These are phyloP conservation scores for Anabacerthia variegaticeps DNA, from an alignment of 2,797 vertebrate genomes.

Conservation along the genomic window DNA sequence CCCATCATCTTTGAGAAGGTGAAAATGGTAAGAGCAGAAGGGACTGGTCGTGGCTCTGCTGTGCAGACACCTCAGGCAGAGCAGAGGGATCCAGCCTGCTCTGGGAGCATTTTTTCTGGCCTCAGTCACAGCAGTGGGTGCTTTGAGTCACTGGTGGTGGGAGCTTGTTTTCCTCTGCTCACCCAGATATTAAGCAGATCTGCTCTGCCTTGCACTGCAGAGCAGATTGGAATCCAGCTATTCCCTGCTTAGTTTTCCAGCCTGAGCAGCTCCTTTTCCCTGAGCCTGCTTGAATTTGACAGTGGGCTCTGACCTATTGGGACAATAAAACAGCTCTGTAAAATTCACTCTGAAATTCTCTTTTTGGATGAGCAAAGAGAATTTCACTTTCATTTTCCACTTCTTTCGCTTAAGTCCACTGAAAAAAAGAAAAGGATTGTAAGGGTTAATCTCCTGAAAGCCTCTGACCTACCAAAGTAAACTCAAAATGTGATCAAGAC, in stretches of 20 bases:
- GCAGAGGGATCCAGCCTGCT: not conserved
- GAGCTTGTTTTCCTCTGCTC: slow-evolving; percentile 22
- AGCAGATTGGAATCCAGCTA: slow-evolving; percentile 1
- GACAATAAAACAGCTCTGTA: fast-evolving
- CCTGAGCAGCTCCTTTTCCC: not conserved
- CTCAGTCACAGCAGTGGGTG: not conserved
- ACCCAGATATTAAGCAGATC: slow-evolving; percentile 40
- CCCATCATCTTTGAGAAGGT: slow-evolving; percentile 96
- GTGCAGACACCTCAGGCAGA: not conserved
- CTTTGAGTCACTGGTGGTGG: not conserved
- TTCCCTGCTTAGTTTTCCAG: not conserved
- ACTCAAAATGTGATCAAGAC: not conserved
- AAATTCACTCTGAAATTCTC: not conserved
- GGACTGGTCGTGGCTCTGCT: fast-evolving
- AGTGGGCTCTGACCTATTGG: not conserved
- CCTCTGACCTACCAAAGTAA: not conserved
- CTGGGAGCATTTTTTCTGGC: not conserved
- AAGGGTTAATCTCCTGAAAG: not conserved
- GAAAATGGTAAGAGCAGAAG: slow-evolving; percentile 85
- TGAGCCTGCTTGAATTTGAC: not conserved
- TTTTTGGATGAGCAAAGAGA: not conserved
- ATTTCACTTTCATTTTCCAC: not conserved
- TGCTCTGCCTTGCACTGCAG: not conserved
- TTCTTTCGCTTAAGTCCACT: not conserved
- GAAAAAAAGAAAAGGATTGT: not conserved